Evolutionary conservation across 2,113 vertebrate genomes (phyloP).

Genomic region (Aptenodytes forsteri): DNA sequence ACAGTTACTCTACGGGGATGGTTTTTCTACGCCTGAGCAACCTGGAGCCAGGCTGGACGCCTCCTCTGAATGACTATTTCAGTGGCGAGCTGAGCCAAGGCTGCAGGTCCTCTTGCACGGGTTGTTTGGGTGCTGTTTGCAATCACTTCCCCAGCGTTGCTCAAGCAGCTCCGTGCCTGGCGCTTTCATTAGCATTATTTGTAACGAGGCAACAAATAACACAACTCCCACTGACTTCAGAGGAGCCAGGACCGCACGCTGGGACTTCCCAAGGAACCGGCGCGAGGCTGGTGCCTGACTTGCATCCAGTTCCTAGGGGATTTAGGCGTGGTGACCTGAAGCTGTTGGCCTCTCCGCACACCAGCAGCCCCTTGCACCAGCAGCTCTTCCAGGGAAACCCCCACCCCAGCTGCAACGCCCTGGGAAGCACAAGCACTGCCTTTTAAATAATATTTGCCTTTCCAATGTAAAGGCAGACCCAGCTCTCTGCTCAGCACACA

Average conservation of each 20-base stretch:
- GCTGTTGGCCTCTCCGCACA: neutral
- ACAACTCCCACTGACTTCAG: neutral
- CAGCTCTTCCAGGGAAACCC: neutral
- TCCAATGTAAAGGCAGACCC: neutral
- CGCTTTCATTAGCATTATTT: neutral
- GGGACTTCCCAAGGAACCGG: neutral
- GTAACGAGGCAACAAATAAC: neutral
- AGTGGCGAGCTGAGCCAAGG: neutral
- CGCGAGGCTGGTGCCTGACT: neutral
- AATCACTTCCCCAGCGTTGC: neutral
- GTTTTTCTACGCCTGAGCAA: neutral
- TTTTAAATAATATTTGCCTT: conserved; percentile 39
- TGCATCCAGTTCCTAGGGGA: neutral
- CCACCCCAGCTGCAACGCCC: neutral
- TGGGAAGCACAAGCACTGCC: neutral
- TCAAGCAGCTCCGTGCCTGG: neutral
- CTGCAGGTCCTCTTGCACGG: rapidly evolving
- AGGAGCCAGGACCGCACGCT: neutral
- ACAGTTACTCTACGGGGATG: neutral
- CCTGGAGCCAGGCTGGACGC: neutral
- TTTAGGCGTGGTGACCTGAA: neutral
- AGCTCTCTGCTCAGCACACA: neutral
- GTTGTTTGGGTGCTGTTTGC: neutral
- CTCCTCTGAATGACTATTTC: neutral
- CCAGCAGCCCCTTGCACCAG: neutral